Conservation (phyloP, 2,888 invertebrate genomes). For the Reticulitermes lucifugus region DNA sequence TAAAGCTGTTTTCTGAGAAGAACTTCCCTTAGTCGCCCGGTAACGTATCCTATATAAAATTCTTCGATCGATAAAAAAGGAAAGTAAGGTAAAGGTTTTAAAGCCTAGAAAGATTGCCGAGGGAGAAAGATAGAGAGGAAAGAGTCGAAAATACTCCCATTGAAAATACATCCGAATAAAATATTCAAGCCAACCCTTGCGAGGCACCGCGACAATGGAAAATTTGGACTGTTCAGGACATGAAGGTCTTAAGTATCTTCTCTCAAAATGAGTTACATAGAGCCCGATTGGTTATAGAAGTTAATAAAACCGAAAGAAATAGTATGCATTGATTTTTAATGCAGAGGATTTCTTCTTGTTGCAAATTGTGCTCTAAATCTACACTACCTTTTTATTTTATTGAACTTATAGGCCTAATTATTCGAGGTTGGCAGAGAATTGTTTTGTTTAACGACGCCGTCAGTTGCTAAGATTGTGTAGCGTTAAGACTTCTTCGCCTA, state of each 20-base stretch:
- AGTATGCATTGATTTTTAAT: too few species aligned
- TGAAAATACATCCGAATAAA: conserved; percentile 36
- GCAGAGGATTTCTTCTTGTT: too few species aligned
- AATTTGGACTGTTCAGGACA: not conserved
- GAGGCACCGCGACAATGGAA: not conserved
- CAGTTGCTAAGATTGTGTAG: too few species aligned
- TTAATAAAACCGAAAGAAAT: too few species aligned
- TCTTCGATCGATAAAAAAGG: not conserved
- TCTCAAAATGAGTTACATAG: not conserved
- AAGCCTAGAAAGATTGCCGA: conserved; percentile 28
- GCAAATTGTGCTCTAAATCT: too few species aligned
- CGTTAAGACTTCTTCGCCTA: too few species aligned
- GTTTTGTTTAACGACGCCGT: too few species aligned
- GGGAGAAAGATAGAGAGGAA: conserved; percentile 14
- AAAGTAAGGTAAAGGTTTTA: conserved; percentile 8
- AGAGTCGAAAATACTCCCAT: conserved; percentile 23
- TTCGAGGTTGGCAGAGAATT: too few species aligned
- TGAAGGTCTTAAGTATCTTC: not conserved
- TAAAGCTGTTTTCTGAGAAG: not conserved
- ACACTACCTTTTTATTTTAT: too few species aligned
- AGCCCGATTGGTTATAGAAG: too few species aligned
- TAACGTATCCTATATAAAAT: not conserved
- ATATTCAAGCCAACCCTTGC: conserved; percentile 29
- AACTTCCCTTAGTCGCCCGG: not conserved
- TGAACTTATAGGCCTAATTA: too few species aligned